Percentiles rank a stretch among this genome's conserved stretches.
Evolutionary conservation across 2,888 invertebrate genomes (phyloP).

Genomic region (Pollenia angustigena): DNA sequence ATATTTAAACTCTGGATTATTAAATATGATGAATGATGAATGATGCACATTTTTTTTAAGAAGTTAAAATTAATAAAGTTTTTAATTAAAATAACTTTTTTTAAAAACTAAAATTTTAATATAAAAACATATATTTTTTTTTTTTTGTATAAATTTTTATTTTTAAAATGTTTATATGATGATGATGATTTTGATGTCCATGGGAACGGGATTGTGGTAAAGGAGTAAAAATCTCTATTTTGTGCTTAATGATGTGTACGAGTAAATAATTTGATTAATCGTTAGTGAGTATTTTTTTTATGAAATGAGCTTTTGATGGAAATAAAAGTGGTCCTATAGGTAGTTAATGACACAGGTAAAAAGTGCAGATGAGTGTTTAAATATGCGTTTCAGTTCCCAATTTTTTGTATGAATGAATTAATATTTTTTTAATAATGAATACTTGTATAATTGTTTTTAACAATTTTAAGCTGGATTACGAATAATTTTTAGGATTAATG

Average conservation of each 20-base stretch:
- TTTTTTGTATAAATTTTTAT: not conserved
- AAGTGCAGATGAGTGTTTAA: not conserved
- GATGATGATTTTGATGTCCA: not conserved
- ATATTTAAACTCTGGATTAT: not conserved
- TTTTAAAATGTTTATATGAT: not conserved
- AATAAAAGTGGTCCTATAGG: not conserved
- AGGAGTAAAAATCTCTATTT: not conserved
- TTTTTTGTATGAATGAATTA: not conserved
- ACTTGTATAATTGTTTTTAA: constrained; percentile 5
- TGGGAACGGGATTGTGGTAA: not conserved
- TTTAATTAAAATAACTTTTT: constrained; percentile 4
- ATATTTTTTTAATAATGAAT: constrained; percentile 22
- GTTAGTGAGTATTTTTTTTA: not conserved
- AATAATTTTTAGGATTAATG: constrained; percentile 57
- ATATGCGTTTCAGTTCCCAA: constrained; percentile 14
- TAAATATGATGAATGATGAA: not conserved
- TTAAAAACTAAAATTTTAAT: constrained; percentile 7
- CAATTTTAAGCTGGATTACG: constrained; percentile 51
- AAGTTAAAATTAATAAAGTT: not conserved
- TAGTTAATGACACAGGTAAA: not conserved
- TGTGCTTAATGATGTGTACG: constrained; percentile 15
- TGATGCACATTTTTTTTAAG: not conserved
- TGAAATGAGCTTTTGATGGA: not conserved
- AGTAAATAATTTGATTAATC: not conserved
- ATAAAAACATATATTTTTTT: not conserved